Conservation (phyloP, 1,140 invertebrate species). For the Heliconius hewitsoni region DNA sequence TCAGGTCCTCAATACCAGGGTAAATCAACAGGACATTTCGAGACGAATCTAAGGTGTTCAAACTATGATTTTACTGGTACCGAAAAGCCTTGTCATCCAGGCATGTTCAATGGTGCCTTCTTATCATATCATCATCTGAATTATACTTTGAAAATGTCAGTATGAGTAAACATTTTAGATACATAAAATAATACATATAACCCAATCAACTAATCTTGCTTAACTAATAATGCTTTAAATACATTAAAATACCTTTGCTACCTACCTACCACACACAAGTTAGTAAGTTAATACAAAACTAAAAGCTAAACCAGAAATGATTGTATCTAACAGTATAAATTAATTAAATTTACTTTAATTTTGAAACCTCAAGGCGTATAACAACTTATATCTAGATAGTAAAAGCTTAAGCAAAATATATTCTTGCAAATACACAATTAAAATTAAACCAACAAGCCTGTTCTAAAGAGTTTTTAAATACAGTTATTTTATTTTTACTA, state of each 20-base stretch:
- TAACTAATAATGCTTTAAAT: not conserved
- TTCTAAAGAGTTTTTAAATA: not conserved
- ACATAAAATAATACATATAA: too few relatives aligned
- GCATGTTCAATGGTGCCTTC: too few relatives aligned
- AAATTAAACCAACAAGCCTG: not conserved
- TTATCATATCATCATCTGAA: not conserved
- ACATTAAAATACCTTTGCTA: not conserved
- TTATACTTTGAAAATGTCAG: not conserved
- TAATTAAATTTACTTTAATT: not conserved
- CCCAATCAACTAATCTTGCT: too few relatives aligned
- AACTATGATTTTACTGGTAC: too few relatives aligned
- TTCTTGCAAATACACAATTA: not conserved
- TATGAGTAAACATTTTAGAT: too few relatives aligned
- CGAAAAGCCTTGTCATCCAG: too few relatives aligned
- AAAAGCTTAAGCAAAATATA: not conserved
- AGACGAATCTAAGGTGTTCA: too few relatives aligned
- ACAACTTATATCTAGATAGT: not conserved
- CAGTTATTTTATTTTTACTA: not conserved
- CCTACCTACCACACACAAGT: not conserved
- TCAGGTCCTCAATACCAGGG: too few relatives aligned
- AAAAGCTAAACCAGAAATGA: not conserved
- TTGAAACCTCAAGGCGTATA: conserved; percentile 6
- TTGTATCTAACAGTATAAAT: not conserved
- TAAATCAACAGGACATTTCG: too few relatives aligned
- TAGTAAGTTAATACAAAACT: not conserved